Evolutionary conservation across 2,888 invertebrate genomes (phyloP), one percentile per base, ranked within the genome.

Genomic region (Ophion costatus): DNA sequence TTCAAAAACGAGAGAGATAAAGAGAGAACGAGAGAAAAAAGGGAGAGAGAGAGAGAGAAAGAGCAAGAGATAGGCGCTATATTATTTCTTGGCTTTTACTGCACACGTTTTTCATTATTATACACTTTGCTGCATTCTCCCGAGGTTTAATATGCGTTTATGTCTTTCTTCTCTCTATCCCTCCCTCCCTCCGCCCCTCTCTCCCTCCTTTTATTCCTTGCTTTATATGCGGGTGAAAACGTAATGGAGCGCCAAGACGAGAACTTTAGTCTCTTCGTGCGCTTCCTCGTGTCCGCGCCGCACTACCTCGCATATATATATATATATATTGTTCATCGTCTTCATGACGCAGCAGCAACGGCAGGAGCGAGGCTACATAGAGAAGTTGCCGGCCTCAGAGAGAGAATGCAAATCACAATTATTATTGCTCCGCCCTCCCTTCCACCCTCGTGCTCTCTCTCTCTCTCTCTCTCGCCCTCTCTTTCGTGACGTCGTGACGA

Each of bases 351-450:
- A 84, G 83, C 83, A 84, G 75, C 80, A 78, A 61, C 51, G 33
- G 59, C 74, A 80, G 85, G 80, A 74, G 85, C 79, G 80, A 84
- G 66, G 76, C 56, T 79, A 63, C 59, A 74, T 24, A 11, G 70
- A 51, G 70, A 51, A 64, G 75, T 22, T 33, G 14, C 51, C 9
- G 42, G 66, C 20, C 56, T n/a, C 45, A 57, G 75, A 57, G 61
- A 76, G 9, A 67, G 71, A 82, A 87, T 87, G 88, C 85, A 89
- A 87, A 87, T 86, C 87, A 84, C 84, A 85, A 89, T 87, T 87
- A 88, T 86, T 82, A 70, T 86, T 84, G 71, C 76, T 78, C 71
- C 45, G 63, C 29, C 73, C 57, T 64, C 64, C 45, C 51, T 17
- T 24, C 61, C 59, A 33, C 20, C 51, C 22, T 29, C 64, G 0